Evolutionary conservation across 2,797 vertebrate genomes (phyloP), one percentile per base, ranked within the genome.

Genomic region (Poecilia gillii): DNA sequence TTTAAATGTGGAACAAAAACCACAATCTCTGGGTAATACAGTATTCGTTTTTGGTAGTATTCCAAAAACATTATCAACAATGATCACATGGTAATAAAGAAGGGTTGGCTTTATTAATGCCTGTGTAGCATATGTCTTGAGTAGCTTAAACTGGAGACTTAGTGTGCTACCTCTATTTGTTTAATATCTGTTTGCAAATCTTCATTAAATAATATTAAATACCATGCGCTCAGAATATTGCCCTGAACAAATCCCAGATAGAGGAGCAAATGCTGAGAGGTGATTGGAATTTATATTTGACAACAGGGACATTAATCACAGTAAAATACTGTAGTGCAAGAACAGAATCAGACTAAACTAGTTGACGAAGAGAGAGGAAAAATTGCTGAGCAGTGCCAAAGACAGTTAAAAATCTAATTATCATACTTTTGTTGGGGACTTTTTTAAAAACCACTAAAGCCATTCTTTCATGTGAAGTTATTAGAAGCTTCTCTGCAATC

Each of bases 331-430:
- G 33, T 70, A 76, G 75, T 33, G 18, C 23, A 81, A 87, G 73
- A 86, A 77, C 47, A 80, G 70, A 43, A 81, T 81, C 41, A 77
- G 47, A 31, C 49, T 77, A 75, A 28, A 81, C 4, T 28, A n/a
- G 25, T 23, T 77, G 66, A 82, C 78, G 64, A 90, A 87, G 80
- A 81, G 68, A 84, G 49, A 43, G 70, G 71, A 81, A 62, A 74
- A 45, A 80, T 76, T 55, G 55, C 25, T 43, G 33, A 43, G 83
- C 53, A 18, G 39, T 68, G 83, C 90, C 87, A 93, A 81, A 89
- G 53, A 75, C 76, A 77, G 84, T 88, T 81, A 81, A 79, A 85
- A 79, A 28, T 9, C 46, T 33, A 43, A 91, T 87, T 87, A 72
- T 72, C 43, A 72, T 14, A 72, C 90, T 86, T 84, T 90, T 81